These are phyloP conservation scores for Anguilla obscura DNA, from an alignment of 2,797 vertebrate genomes.

Conservation along the genomic window DNA sequence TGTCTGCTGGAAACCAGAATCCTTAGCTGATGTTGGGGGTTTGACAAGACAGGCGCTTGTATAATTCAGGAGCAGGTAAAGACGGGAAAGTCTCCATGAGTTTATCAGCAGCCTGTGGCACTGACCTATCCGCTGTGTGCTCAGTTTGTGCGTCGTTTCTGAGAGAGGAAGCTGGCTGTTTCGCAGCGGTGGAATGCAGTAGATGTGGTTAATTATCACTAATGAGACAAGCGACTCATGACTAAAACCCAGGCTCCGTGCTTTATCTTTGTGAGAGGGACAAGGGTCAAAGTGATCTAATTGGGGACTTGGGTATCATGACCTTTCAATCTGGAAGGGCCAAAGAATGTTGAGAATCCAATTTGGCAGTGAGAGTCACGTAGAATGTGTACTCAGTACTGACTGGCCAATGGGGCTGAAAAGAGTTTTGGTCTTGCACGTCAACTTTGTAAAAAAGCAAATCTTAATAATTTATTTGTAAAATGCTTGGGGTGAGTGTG, in stretches of 20 bases:
- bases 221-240: conserved; percentile 21
- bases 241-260: conserved; percentile 12
- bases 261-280: conserved; percentile 19
- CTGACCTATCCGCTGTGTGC: not conserved
- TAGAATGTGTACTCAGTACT: not conserved
- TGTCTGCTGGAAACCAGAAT: conserved; percentile 3
- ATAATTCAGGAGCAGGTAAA: not conserved
- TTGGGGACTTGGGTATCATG: not conserved
- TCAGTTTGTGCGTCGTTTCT: not conserved
- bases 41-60: not conserved
- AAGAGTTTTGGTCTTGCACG: not conserved
- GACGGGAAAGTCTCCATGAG: not conserved
- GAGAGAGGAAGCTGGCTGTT: not conserved
- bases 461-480: not conserved
- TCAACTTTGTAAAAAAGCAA: not conserved
- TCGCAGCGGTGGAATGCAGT: conserved; percentile 26
- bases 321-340: not conserved
- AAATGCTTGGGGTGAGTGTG: not conserved
- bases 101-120: not conserved
- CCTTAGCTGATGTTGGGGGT: not conserved
- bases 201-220: conserved; percentile 27
- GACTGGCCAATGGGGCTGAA: not conserved
- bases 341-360: conserved; percentile 9
- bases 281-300: conserved; percentile 23
- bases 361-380: not conserved